Percentiles rank a stretch among this genome's conserved stretches.
Conservation (phyloP, 1,140 invertebrate species). For the Philopotamus ludificatus region DNA sequence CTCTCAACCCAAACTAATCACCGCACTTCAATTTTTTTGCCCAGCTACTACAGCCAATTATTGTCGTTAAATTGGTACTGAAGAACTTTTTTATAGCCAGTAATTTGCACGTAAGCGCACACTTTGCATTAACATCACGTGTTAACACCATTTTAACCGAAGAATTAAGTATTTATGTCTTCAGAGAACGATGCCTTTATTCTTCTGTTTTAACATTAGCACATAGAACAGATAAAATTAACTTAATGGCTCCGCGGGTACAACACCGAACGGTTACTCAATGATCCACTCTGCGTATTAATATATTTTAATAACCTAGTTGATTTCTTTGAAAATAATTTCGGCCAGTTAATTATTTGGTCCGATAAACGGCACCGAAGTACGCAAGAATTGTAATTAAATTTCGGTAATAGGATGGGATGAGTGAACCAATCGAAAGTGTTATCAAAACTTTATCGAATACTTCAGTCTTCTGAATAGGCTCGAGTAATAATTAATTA, state of each 20-base stretch:
- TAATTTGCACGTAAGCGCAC: neutral
- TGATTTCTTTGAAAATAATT: too few species aligned
- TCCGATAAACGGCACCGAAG: too few species aligned
- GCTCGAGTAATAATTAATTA: too few species aligned
- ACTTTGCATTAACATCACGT: conserved; percentile 8
- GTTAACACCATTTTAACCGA: conserved; percentile 6
- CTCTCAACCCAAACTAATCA: too few species aligned
- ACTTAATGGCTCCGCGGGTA: conserved; percentile 4
- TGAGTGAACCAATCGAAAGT: too few species aligned
- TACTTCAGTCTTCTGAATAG: too few species aligned
- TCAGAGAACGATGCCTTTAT: conserved; percentile 6
- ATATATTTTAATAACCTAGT: too few species aligned
- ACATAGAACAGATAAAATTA: conserved; percentile 22
- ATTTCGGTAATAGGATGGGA: too few species aligned
- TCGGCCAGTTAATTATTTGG: too few species aligned
- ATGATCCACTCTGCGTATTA: neutral
- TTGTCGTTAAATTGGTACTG: neutral
- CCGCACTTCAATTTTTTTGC: neutral
- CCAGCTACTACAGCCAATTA: neutral
- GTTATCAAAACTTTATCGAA: too few species aligned
- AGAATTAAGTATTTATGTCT: conserved; percentile 20
- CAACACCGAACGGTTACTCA: neutral
- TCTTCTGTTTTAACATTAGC: conserved; percentile 11
- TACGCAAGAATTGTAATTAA: too few species aligned
- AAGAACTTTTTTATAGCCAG: neutral